Evolutionary conservation across 1,140 invertebrate genomes (phyloP).

Genomic region (Trichonephila clavata): DNA sequence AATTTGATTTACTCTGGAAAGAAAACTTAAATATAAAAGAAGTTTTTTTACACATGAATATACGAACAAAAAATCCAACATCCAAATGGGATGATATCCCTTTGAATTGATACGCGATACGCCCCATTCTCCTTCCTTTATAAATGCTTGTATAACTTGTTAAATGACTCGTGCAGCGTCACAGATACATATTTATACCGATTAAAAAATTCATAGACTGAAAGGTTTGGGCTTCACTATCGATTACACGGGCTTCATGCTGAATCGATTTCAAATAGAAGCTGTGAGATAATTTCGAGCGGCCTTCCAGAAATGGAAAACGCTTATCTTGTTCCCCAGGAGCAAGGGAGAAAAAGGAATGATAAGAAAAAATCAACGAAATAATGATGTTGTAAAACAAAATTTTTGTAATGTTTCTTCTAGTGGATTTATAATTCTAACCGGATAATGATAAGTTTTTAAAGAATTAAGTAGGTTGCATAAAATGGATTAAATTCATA

Average conservation of each 20-base stretch:
- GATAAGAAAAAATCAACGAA: background rate
- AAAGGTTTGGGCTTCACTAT: background rate
- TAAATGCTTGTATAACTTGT: background rate
- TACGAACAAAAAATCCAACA: too few relatives aligned
- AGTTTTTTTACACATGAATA: too few relatives aligned
- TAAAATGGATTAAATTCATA: too few relatives aligned
- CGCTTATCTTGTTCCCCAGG: slow-evolving; percentile 1
- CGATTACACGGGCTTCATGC: background rate
- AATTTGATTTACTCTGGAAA: too few relatives aligned
- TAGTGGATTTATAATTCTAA: too few relatives aligned
- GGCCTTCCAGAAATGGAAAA: background rate
- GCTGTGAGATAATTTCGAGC: background rate
- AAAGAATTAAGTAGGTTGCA: too few relatives aligned
- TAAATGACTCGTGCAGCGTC: background rate
- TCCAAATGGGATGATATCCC: too few relatives aligned
- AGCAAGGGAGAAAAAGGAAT: background rate
- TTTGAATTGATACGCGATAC: too few relatives aligned
- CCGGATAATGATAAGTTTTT: too few relatives aligned
- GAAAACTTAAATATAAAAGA: too few relatives aligned
- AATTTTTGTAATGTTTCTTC: background rate
- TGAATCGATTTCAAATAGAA: slow-evolving; percentile 19
- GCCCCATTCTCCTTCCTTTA: background rate
- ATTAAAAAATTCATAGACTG: background rate
- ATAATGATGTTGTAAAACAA: background rate
- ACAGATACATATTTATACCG: background rate